Evolutionary conservation across 2,113 vertebrate genomes (phyloP), one percentile per base, ranked within the genome.

Genomic region (Chloropsis hardwickii): DNA sequence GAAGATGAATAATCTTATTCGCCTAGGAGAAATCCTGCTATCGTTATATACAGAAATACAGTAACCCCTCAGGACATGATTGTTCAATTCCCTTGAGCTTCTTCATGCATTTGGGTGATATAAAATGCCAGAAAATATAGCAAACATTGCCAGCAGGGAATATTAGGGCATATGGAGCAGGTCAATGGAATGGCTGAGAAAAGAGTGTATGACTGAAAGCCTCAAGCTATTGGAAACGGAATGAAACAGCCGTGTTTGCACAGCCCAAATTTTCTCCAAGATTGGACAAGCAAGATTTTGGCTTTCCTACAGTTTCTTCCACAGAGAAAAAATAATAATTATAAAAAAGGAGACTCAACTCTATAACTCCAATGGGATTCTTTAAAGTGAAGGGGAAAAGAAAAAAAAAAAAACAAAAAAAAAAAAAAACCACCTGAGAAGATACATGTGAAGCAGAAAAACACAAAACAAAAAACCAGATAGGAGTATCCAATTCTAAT

Each of bases 71-170:
- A 53, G 53, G 80, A 56, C 6, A 65, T 22, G 37, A 79, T 57
- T 84, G 37, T 57, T 85, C 64, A 67, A 17, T 57, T 88, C 86
- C 69, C 53, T 88, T 31, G 56, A 40, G 60, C 47, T 95, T 77
- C 48, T 78, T 86, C 76, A 81, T 79, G 51, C 67, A 81, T 86
- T 93, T 90, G 81, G 40, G 61, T 86, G 60, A 45, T 72, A 71
- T 27, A 88, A 94, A 96, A 74, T 71, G 69, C 53, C n/a, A 93
- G 56, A 4, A 83, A 92, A 93, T 88, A 81, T 11, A 94, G 67
- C 29, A 77, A 86, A 71, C 35, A n/a, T 66, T 70, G 72, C 69
- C 72, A 93, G 42, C 11, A 78, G 82, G 66, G 82, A 94, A 84
- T 86, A 83, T 92, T 86, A 92, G 44, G 88, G 50, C 85, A 93